A percentile compares a stretch with the other conserved stretches of the same genome.
Evolutionary conservation across 2,888 invertebrate genomes (phyloP).

Genomic region (Lamproptera curius): DNA sequence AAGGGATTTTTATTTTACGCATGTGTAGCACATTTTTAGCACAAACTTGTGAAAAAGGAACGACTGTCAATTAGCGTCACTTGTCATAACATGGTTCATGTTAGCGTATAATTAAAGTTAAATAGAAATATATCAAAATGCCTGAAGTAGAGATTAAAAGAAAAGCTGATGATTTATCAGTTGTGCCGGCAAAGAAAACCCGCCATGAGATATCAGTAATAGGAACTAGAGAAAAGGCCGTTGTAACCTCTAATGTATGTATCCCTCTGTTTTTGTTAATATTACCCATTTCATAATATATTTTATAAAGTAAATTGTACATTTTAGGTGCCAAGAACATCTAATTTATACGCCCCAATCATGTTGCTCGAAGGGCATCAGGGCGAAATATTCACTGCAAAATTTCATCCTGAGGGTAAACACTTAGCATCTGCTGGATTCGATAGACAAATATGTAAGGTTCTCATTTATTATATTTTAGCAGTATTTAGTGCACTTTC

Average conservation of each 20-base stretch:
- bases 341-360: constrained; percentile 93
- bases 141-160: constrained; percentile 78
- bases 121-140: constrained; percentile 38
- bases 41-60: no score
- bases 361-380: constrained; percentile 98
- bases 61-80: no score
- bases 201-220: constrained; percentile 84
- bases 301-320: not conserved
- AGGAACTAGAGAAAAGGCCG: constrained; percentile 85
- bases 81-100: no score
- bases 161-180: constrained; percentile 79
- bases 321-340: constrained; percentile 86
- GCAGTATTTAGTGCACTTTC: no score
- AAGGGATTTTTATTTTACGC: no score
- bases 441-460: constrained; percentile 95
- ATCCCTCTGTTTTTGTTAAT: no score
- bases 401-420: constrained; percentile 98
- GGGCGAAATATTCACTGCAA: constrained; percentile 95
- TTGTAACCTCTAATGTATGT: constrained; percentile 84
- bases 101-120: no score
- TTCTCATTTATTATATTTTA: no score
- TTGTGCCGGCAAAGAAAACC: constrained; percentile 81
- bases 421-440: constrained; percentile 96
- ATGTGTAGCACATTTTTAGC: no score
- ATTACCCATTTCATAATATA: not conserved